Percentiles rank a stretch among this genome's conserved stretches.
Conservation (phyloP, 2,888 invertebrate genomes). For the Caradrina kadenii region DNA sequence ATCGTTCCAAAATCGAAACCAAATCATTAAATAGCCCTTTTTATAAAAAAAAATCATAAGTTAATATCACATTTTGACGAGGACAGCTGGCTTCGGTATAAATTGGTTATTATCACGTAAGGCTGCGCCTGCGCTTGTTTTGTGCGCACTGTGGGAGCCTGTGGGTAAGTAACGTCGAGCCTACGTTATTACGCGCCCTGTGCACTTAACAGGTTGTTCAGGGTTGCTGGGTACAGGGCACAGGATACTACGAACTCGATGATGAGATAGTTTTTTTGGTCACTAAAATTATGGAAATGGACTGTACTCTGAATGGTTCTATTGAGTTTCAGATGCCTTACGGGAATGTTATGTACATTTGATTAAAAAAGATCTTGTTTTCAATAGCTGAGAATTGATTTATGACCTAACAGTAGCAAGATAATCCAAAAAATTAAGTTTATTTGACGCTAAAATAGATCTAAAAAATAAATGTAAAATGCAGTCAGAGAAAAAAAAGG, state of each 20-base stretch:
- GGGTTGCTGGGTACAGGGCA: constrained; percentile 48
- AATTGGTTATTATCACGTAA: constrained; percentile 68
- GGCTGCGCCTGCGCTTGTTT: constrained; percentile 60
- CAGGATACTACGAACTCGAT: neutral
- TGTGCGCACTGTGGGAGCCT: constrained; percentile 61
- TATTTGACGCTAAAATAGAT: neutral
- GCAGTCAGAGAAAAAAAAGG: constrained; percentile 8
- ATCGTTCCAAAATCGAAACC: constrained; percentile 16
- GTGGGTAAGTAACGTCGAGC: constrained; percentile 73
- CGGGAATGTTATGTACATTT: no score
- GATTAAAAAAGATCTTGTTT: no score
- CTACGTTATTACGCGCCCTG: constrained; percentile 75
- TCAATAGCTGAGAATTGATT: neutral
- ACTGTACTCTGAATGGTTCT: neutral
- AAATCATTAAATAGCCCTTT: neutral
- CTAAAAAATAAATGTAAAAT: constrained; percentile 10
- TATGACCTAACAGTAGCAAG: neutral
- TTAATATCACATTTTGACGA: constrained; percentile 46
- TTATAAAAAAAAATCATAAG: constrained; percentile 32
- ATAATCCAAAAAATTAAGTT: neutral
- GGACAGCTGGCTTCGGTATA: constrained; percentile 61
- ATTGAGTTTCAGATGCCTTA: neutral
- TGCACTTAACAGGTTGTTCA: constrained; percentile 63
- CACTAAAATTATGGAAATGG: neutral
- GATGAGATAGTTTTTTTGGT: neutral